phyloP scores from a whole-genome alignment of 2,797 vertebrate genomes.

The Cyclopterus lumpus region DNA sequence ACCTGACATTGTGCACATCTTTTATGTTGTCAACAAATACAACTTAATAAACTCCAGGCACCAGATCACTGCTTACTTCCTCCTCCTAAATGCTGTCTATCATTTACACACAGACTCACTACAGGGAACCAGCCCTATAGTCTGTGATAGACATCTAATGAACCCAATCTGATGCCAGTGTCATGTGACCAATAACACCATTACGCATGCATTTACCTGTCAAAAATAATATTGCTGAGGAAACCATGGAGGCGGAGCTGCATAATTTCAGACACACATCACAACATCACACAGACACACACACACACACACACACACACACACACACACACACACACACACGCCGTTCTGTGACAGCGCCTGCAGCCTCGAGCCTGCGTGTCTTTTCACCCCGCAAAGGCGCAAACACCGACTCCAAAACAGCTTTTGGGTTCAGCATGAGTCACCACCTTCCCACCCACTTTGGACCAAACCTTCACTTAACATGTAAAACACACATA shows the following conservation, averaged over 20 bases:
- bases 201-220: constrained; percentile 27
- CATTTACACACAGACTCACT: neutral
- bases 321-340: no score
- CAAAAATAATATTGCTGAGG: constrained; percentile 16
- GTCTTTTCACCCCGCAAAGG: constrained; percentile 42
- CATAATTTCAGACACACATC: constrained; percentile 40
- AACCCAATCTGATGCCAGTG: constrained; percentile 17
- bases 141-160: neutral
- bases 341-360: constrained; percentile 1
- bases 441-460: constrained; percentile 69
- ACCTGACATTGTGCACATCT: constrained; percentile 23
- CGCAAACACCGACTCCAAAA: constrained; percentile 54
- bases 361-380: constrained; percentile 1
- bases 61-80: neutral
- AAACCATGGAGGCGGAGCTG: constrained; percentile 33
- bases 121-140: neutral
- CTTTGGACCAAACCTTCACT: constrained; percentile 53
- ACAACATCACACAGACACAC: constrained; percentile 31
- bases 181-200: constrained; percentile 11
- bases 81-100: neutral
- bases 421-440: constrained; percentile 52
- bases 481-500: constrained; percentile 18
- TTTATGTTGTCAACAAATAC: neutral
- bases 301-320: constrained; percentile 27
- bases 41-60: neutral